These are phyloP conservation scores for Tiaroga cobitis DNA, from an alignment of 2,797 vertebrate species.

Conservation along the genomic window DNA sequence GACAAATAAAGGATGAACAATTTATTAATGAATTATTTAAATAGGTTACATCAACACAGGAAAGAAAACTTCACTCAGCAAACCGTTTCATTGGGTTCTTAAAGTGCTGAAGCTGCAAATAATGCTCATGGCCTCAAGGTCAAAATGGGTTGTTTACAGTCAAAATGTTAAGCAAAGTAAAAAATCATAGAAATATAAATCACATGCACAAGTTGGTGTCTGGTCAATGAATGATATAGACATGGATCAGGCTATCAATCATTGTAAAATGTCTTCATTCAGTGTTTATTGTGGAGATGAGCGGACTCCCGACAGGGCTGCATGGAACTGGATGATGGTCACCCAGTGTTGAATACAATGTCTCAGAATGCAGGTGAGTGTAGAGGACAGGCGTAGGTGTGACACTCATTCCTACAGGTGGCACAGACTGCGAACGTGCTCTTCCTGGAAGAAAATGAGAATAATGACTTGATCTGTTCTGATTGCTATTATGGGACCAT, in stretches of 20 bases:
- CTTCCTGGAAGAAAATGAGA: conserved; percentile 9
- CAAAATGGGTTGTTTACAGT: background rate
- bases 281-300: background rate
- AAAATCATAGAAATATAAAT: background rate
- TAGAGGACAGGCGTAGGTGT: background rate
- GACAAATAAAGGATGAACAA: background rate
- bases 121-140: no score
- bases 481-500: background rate
- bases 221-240: background rate
- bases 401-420: background rate
- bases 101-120: background rate
- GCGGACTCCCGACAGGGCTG: background rate
- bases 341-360: conserved; percentile 16
- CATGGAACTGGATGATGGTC: conserved; percentile 30
- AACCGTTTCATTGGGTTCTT: background rate
- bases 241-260: background rate
- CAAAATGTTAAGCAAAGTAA: background rate
- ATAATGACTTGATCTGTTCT: background rate
- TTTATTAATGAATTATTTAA: background rate
- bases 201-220: background rate
- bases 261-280: background rate
- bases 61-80: background rate
- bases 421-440: background rate
- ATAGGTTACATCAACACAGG: background rate
- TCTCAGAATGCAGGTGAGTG: background rate